Evolutionary conservation across 1,140 invertebrate genomes (phyloP).

Genomic region (Periplaneta americana): DNA sequence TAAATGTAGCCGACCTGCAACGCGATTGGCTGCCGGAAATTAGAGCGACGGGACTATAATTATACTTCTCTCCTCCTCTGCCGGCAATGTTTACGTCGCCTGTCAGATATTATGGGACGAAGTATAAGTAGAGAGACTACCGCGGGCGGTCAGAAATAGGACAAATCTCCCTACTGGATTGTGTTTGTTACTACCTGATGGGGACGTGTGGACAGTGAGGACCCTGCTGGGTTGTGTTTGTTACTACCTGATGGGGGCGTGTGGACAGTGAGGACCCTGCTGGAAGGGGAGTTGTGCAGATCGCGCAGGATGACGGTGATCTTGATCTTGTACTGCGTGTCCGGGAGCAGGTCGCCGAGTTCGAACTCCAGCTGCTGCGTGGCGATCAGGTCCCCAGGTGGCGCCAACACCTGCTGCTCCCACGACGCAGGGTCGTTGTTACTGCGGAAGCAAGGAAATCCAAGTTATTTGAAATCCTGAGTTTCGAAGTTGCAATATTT

Average conservation of each 20-base stretch:
- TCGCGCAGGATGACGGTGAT: constrained; percentile 69
- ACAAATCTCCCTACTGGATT: no score
- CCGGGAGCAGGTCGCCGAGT: constrained; percentile 64
- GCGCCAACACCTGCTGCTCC: constrained; percentile 78
- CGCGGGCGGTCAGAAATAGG: no score
- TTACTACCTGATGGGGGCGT: constrained; percentile 46
- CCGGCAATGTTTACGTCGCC: no score
- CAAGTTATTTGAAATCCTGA: no score
- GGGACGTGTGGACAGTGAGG: constrained; percentile 61
- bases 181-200: no score
- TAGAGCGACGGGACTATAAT: no score
- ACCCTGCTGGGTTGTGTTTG: constrained; percentile 69
- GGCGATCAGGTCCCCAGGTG: constrained; percentile 75
- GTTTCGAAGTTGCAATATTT: no score
- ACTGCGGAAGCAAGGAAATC: constrained; percentile 39
- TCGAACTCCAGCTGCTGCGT: constrained; percentile 80
- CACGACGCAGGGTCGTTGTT: constrained; percentile 64
- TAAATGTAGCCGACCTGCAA: no score
- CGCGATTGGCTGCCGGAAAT: no score
- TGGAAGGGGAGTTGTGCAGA: constrained; percentile 63
- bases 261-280: constrained; percentile 62
- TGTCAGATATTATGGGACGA: no score
- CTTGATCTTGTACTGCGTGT: constrained; percentile 75
- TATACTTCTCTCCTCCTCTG: no score
- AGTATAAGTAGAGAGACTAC: no score